Conservation (phyloP, 2,797 vertebrate species). For the Mareca penelope region DNA sequence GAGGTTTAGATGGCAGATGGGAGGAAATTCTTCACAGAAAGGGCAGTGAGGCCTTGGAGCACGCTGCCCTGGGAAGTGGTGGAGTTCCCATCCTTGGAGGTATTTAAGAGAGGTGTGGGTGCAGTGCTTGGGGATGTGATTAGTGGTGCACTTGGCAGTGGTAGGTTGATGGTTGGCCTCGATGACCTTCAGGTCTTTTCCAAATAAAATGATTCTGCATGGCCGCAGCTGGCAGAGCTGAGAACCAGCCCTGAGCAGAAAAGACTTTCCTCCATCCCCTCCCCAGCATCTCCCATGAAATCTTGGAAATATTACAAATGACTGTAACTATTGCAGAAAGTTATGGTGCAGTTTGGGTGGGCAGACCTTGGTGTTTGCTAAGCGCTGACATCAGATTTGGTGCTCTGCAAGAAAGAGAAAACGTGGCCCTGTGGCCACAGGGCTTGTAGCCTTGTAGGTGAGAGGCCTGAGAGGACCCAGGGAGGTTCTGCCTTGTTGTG, state of each 20-base stretch:
- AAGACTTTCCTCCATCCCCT: neutral
- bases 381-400: neutral
- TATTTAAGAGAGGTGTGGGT: no score
- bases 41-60: no score
- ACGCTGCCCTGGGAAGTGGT: no score
- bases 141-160: no score
- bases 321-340: neutral
- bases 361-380: neutral
- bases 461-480: neutral
- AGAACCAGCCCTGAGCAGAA: neutral
- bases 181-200: no score
- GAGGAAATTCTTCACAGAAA: no score
- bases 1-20: no score
- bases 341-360: neutral
- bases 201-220: no score
- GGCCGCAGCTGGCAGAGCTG: neutral
- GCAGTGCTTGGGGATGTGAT: no score
- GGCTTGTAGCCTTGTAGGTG: rapidly evolving
- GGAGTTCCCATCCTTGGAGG: no score
- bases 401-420: neutral
- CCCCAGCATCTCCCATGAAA: neutral
- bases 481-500: neutral
- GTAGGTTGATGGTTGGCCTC: no score
- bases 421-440: neutral
- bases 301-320: neutral